Conservation (phyloP, 2,113 vertebrate species). For the Catagonus wagneri region DNA sequence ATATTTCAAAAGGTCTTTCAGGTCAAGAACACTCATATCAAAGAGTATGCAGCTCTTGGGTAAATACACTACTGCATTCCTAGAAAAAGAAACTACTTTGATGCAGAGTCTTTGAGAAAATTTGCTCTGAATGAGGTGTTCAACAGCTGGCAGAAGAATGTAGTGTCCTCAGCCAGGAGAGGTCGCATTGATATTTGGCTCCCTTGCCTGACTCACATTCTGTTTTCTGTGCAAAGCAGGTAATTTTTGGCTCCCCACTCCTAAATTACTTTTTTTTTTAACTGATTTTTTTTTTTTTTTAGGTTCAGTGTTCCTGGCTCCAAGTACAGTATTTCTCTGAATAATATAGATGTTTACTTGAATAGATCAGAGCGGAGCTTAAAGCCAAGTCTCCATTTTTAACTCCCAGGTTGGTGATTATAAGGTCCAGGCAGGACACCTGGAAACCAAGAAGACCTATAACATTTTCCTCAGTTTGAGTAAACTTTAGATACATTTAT, state of each 20-base stretch:
- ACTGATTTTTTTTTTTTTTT: background rate
- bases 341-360: background rate
- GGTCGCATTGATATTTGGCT: background rate
- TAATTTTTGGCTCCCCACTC: background rate
- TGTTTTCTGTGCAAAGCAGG: background rate
- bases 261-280: background rate
- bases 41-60: background rate
- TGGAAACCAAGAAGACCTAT: background rate
- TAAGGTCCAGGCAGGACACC: background rate
- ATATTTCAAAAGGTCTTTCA: constrained; percentile 35
- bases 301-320: background rate
- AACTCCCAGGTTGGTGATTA: background rate
- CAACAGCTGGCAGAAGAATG: background rate
- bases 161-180: background rate
- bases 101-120: background rate
- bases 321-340: background rate
- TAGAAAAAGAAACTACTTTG: background rate
- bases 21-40: background rate
- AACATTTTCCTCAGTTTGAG: background rate
- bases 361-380: background rate
- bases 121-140: background rate
- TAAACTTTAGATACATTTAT: background rate
- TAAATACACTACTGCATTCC: background rate
- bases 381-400: background rate
- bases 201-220: background rate